phyloP scores from a whole-genome alignment of 1,140 invertebrate species.

The Nymphalis io region DNA sequence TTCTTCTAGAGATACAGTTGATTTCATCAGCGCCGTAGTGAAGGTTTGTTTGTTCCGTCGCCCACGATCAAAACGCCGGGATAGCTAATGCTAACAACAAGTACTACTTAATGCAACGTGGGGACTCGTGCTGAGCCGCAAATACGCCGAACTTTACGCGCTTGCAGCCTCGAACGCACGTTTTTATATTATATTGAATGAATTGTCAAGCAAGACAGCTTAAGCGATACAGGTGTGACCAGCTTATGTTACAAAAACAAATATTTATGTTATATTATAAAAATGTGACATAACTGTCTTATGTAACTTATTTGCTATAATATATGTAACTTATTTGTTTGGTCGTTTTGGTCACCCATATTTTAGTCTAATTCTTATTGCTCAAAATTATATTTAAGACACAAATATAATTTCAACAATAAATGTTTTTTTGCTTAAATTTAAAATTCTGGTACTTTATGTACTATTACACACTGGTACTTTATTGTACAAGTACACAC shows the following conservation, averaged over 20 bases:
- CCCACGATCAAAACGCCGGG: constrained; percentile 46
- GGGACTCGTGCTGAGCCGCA: constrained; percentile 54
- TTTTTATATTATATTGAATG: constrained; percentile 68
- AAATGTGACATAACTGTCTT: neutral
- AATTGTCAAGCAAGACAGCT: constrained; percentile 56
- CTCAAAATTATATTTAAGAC: too few species aligned
- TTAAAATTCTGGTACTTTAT: too few species aligned
- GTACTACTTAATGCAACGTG: constrained; percentile 62
- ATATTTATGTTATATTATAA: neutral
- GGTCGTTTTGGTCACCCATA: too few species aligned
- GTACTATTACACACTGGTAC: too few species aligned
- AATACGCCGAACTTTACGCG: constrained; percentile 61
- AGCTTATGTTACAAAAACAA: constrained; percentile 19
- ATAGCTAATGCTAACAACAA: constrained; percentile 62
- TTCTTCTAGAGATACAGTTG: constrained; percentile 69
- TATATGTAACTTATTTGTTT: too few species aligned
- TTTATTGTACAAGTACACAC: too few species aligned
- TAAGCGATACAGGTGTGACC: constrained; percentile 35
- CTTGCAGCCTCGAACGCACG: constrained; percentile 52
- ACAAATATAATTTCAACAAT: too few species aligned
- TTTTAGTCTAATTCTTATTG: too few species aligned
- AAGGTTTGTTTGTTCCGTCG: constrained; percentile 57
- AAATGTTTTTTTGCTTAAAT: too few species aligned
- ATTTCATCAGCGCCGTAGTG: constrained; percentile 73
- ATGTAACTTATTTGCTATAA: neutral